Base-by-base conservation (phyloP, 1,140 invertebrate species). In the Drosophila simulans region DNA sequence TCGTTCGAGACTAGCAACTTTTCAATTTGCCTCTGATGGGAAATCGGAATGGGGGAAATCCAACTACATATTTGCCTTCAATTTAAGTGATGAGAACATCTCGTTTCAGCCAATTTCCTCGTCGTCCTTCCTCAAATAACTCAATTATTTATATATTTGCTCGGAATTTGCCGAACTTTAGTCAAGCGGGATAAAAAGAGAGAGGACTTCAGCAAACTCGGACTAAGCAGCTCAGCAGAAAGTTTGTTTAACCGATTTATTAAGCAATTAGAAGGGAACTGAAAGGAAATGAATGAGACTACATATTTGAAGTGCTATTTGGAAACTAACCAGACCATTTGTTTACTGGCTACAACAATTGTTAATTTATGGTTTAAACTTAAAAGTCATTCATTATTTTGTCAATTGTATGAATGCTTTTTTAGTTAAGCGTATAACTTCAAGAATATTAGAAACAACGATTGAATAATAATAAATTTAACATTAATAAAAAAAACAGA, bases 1-100 rank as follows among this genome's bases (percentile, higher is more conserved):
- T 81, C 80, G 62, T 55, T 65, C 34, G 39, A 53, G 48, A 68
- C 62, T 51, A 64, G 64, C 45, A 82, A 83, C 75, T 77, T 86
- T 89, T 86, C 80, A 83, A 89, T 86, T 89, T 79, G 83, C 46
- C 59, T 58, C 51, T 53, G 63, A 68, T 62, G 56, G 56, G 46
- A 63, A 75, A 75, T 63, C 57, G 59, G 63, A 35, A 34, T 12
- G 42, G 43, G 40, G 15, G n/a, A 42, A 43, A 45, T 59, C 11
- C 15, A 60, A 63, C 54, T 80, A 55, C 57, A 69, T 74, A 68
- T 82, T 82, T 82, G 57, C 73, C 62, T 62, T 75, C 79, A 79
- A 79, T 69, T 71, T 71, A 71, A 71, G 71, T 60, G 69, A 59
- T 73, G 69, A 25, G 56, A 49, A 57, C 35, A 49, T 65, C 52